These are phyloP conservation scores for Tolmerus cingulatus DNA, from an alignment of 2,888 invertebrate genomes.

Conservation along the genomic window DNA sequence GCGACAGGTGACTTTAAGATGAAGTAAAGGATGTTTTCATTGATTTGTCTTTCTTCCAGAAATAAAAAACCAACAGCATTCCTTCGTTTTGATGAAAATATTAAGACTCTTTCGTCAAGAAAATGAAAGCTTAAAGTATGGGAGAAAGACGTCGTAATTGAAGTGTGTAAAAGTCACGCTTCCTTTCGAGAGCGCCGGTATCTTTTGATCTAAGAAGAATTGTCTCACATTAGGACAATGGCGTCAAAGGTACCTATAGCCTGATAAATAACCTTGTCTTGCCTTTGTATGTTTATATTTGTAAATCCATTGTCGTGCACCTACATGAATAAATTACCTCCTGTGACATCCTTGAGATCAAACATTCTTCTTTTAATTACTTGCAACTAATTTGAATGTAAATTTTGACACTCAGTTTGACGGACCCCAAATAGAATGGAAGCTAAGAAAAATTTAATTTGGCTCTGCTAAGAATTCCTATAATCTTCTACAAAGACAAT, in stretches of 20 bases:
- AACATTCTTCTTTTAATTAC: neutral
- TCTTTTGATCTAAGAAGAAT: neutral
- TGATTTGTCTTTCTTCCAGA: neutral
- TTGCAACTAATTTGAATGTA: neutral
- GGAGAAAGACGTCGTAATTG: neutral
- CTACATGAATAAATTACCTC: neutral
- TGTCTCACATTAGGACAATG: neutral
- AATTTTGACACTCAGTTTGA: neutral
- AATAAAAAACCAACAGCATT: neutral
- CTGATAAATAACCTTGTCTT: neutral
- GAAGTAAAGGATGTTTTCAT: neutral
- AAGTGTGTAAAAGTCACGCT: neutral
- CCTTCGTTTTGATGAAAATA: neutral
- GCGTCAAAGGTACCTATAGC: neutral
- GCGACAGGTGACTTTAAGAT: neutral
- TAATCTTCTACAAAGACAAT: too few species aligned
- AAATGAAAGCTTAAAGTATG: neutral
- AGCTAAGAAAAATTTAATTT: neutral
- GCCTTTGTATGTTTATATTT: neutral
- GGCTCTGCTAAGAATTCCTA: too few species aligned
- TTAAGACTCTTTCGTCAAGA: neutral
- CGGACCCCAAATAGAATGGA: neutral
- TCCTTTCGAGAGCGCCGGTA: neutral
- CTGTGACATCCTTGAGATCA: neutral
- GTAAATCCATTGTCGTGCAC: neutral